Conservation (phyloP, 2,888 invertebrate genomes). For the Dascillus cervinus region DNA sequence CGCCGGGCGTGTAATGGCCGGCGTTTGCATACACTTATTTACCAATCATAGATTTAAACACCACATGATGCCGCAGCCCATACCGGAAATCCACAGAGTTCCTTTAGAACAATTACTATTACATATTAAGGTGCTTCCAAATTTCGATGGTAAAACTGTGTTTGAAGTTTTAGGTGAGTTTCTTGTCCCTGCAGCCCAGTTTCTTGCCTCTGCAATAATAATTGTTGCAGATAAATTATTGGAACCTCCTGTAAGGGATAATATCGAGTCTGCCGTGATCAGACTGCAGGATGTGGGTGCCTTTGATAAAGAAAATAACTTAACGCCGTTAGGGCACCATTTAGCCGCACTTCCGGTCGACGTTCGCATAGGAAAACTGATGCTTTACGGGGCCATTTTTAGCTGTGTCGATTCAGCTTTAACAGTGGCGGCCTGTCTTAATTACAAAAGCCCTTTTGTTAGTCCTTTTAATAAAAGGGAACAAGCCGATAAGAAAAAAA, state of each 20-base stretch:
- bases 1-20: constrained; percentile 85
- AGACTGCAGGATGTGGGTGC: constrained; percentile 74
- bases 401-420: constrained; percentile 87
- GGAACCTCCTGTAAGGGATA: constrained; percentile 64
- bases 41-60: constrained; percentile 63
- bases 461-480: constrained; percentile 65
- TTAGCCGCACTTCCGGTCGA: constrained; percentile 85
- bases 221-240: constrained; percentile 52
- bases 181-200: background rate
- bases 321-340: constrained; percentile 83
- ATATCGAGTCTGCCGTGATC: constrained; percentile 59
- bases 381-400: constrained; percentile 87
- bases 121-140: constrained; percentile 64
- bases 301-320: constrained; percentile 60
- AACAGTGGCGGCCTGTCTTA: constrained; percentile 80
- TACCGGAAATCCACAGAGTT: constrained; percentile 84
- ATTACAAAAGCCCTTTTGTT: constrained; percentile 72
- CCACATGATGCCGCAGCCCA: constrained; percentile 63
- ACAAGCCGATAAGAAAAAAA: constrained; percentile 64
- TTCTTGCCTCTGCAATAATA: constrained; percentile 1
- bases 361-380: constrained; percentile 84
- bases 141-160: constrained; percentile 31
- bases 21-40: constrained; percentile 80
- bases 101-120: constrained; percentile 77
- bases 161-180: constrained; percentile 33